Evolutionary conservation across 2,888 invertebrate genomes (phyloP).

Genomic region (Steinernema scapterisci): DNA sequence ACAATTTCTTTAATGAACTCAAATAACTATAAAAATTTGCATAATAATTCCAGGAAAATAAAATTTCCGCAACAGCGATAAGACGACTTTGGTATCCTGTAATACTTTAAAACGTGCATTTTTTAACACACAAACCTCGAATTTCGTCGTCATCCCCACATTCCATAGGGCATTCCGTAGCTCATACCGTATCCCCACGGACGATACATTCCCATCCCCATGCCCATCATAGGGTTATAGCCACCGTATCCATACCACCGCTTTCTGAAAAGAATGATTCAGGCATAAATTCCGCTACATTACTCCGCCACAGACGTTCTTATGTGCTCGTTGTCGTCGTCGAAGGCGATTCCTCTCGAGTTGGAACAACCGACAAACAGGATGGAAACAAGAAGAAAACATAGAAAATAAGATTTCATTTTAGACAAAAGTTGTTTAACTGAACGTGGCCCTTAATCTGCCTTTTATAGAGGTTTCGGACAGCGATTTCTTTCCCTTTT

Average conservation of each 20-base stretch:
- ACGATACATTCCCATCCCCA: conserved; percentile 17
- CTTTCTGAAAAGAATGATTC: not conserved
- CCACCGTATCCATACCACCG: conserved; percentile 16
- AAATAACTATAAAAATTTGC: too few species aligned
- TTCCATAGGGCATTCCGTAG: conserved; percentile 9
- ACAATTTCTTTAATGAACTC: too few species aligned
- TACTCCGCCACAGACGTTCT: not conserved
- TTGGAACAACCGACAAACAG: not conserved
- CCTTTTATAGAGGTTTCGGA: not conserved
- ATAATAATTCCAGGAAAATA: too few species aligned
- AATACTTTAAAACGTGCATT: too few species aligned
- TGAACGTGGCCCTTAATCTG: not conserved
- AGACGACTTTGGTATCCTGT: too few species aligned
- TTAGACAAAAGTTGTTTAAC: not conserved
- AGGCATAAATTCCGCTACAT: not conserved
- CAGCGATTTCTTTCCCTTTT: too few species aligned
- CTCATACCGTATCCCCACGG: conserved; percentile 11
- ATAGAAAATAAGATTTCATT: not conserved
- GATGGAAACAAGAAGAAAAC: not conserved
- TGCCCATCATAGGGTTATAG: not conserved
- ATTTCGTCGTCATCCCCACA: not conserved
- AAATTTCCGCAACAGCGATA: too few species aligned
- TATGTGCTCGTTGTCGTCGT: not conserved
- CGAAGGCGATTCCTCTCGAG: not conserved
- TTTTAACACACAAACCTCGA: not conserved